These are phyloP conservation scores for Chrysocyon brachyurus DNA, from an alignment of 2,797 vertebrate species.

Conservation along the genomic window DNA sequence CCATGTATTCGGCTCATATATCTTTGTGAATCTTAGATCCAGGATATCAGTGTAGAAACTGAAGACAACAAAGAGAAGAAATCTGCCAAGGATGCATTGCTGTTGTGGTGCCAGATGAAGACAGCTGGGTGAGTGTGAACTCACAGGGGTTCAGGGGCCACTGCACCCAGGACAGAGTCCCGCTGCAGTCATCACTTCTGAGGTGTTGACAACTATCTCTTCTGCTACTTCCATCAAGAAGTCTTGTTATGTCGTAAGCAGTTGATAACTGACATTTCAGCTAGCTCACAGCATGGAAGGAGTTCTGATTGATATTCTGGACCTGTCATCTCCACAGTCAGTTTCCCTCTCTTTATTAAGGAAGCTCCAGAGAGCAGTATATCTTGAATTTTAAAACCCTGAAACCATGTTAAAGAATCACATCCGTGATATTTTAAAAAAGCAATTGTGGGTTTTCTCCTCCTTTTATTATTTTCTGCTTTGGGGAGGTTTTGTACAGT, in stretches of 20 bases:
- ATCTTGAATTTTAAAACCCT: slow-evolving; percentile 61
- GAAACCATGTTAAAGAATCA: slow-evolving; percentile 38
- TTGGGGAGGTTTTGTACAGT: neutral
- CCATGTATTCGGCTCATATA: neutral
- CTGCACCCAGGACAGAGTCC: slow-evolving; percentile 51
- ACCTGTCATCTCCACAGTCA: neutral
- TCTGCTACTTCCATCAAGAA: slow-evolving; percentile 66
- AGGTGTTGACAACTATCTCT: slow-evolving; percentile 59
- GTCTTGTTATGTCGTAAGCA: neutral
- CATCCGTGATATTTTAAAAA: neutral
- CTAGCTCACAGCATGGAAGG: neutral
- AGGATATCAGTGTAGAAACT: slow-evolving; percentile 98
- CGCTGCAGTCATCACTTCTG: slow-evolving; percentile 69
- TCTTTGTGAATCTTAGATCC: slow-evolving; percentile 91
- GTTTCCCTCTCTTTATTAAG: slow-evolving; percentile 39
- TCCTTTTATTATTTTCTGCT: slow-evolving; percentile 15
- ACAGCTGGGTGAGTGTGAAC: slow-evolving; percentile 94
- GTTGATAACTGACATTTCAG: neutral
- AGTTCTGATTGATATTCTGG: slow-evolving; percentile 32
- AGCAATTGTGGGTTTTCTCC: neutral
- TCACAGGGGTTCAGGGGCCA: slow-evolving; percentile 63
- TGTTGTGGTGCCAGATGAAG: slow-evolving; percentile 99
- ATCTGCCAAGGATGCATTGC: slow-evolving; percentile 97
- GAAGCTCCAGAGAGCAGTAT: neutral
- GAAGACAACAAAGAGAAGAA: slow-evolving; percentile 99